phyloP scores from a whole-genome alignment of 1,140 invertebrate genomes.

The Popillia japonica region DNA sequence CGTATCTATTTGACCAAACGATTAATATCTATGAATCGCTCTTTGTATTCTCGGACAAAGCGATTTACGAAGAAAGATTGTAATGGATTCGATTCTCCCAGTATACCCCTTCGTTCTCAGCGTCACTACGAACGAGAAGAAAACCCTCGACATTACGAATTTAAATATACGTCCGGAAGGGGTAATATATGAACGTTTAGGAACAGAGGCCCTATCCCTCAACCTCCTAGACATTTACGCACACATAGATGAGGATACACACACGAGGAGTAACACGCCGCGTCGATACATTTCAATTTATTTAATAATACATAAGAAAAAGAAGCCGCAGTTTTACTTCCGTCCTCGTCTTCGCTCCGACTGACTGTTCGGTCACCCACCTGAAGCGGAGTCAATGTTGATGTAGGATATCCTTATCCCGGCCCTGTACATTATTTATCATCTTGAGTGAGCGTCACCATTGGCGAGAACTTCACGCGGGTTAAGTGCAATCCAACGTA shows the following conservation, averaged over 20 bases:
- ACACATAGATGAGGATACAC: neutral
- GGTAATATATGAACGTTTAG: constrained; percentile 29
- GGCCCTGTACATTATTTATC: constrained; percentile 12
- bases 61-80: constrained; percentile 13
- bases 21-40: neutral
- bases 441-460: constrained; percentile 25
- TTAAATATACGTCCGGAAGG: constrained; percentile 29
- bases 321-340: neutral
- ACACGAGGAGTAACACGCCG: neutral
- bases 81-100: neutral
- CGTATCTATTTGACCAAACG: neutral
- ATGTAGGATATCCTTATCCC: neutral
- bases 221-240: neutral
- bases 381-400: constrained; percentile 11
- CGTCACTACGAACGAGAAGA: neutral
- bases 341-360: neutral
- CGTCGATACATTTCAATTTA: constrained; percentile 27
- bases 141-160: constrained; percentile 14
- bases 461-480: constrained; percentile 27
- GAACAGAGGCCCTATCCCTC: constrained; percentile 11
- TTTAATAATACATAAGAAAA: constrained; percentile 33
- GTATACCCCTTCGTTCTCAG: neutral
- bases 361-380: neutral
- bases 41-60: neutral
- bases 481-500: constrained; percentile 26